Percentiles rank a stretch among this genome's conserved stretches.
These are phyloP conservation scores for Laothoe populi DNA, from an alignment of 2,888 invertebrate genomes.

Conservation along the genomic window DNA sequence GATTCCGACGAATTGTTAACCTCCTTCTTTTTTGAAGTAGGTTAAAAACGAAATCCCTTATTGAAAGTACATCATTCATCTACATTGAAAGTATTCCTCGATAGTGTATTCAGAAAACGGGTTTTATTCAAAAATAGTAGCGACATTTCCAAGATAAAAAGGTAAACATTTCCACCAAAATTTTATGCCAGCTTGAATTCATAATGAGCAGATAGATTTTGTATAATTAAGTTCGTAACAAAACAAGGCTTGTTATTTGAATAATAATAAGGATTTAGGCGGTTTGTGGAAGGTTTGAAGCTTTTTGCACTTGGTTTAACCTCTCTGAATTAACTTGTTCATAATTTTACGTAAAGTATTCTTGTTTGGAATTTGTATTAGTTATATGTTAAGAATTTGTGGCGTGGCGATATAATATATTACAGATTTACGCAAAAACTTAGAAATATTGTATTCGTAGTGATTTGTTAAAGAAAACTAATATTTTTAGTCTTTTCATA, in stretches of 20 bases:
- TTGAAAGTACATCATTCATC: no score
- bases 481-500: no score
- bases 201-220: slow-evolving; percentile 52
- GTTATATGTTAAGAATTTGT: no score
- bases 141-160: background rate
- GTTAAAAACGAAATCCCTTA: background rate
- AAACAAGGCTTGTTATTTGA: slow-evolving; percentile 44
- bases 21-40: no score
- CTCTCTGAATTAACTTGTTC: background rate
- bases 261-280: slow-evolving; percentile 42
- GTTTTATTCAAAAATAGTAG: background rate
- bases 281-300: background rate
- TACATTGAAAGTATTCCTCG: background rate
- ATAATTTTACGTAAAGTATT: no score
- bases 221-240: slow-evolving; percentile 53
- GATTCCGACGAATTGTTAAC: no score
- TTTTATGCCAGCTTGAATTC: slow-evolving; percentile 43
- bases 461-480: no score
- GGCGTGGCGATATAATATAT: no score
- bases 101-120: background rate
- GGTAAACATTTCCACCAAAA: background rate
- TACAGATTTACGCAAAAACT: no score
- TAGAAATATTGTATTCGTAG: no score
- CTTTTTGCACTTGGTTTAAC: background rate
- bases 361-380: no score